phyloP scores from a whole-genome alignment of 2,888 invertebrate genomes.

The Nycteola revayana region DNA sequence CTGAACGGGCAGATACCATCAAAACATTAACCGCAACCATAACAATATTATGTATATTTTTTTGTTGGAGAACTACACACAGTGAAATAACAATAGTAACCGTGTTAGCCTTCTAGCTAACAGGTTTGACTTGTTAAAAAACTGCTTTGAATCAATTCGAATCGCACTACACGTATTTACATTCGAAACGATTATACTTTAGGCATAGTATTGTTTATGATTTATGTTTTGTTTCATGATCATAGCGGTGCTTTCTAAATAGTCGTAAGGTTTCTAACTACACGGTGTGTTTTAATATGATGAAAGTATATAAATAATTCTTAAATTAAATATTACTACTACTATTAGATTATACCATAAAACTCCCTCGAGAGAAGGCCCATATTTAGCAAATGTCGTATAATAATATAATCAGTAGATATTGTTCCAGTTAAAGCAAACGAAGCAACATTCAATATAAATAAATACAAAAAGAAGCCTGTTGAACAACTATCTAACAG shows the following conservation, averaged over 20 bases:
- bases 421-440: too few species aligned
- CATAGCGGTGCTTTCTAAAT: too few species aligned
- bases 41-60: slow-evolving; percentile 19
- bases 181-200: slow-evolving; percentile 17
- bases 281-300: too few species aligned
- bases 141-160: slow-evolving; percentile 19
- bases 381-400: too few species aligned
- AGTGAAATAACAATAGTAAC: slow-evolving; percentile 24
- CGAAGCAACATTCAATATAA: too few species aligned
- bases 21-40: slow-evolving; percentile 16
- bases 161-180: slow-evolving; percentile 13
- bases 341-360: too few species aligned
- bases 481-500: slow-evolving; percentile 17
- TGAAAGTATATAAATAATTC: too few species aligned
- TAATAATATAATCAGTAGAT: too few species aligned
- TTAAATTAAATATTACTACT: too few species aligned
- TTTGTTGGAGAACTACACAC: slow-evolving; percentile 21
- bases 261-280: too few species aligned
- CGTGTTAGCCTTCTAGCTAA: slow-evolving; percentile 24
- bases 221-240: background rate
- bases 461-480: too few species aligned
- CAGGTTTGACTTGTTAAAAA: slow-evolving; percentile 26
- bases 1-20: slow-evolving; percentile 11
- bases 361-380: too few species aligned
- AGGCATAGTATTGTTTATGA: background rate